Conservation (phyloP, 2,113 vertebrate genomes). For the Poecile atricapillus region DNA sequence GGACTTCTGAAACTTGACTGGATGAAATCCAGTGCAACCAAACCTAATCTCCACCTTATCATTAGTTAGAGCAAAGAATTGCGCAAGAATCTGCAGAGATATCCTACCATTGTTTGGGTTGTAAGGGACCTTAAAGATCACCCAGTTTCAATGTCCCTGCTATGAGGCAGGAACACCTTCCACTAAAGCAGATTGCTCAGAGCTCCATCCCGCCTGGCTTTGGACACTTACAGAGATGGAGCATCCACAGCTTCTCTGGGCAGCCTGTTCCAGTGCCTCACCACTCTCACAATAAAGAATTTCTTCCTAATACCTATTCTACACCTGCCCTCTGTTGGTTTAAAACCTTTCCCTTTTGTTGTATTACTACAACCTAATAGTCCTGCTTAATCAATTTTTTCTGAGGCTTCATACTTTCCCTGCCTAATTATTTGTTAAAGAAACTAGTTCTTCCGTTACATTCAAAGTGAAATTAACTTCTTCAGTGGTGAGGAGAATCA, state of each 20-base stretch:
- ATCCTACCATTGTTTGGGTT: background rate
- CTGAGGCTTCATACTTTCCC: background rate
- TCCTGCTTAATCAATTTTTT: background rate
- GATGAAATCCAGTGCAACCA: background rate
- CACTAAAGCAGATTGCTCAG: background rate
- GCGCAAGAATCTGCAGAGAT: background rate
- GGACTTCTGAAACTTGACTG: background rate
- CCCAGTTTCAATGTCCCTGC: fast-evolving
- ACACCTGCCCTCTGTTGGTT: background rate
- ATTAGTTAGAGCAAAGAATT: background rate
- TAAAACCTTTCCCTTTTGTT: background rate
- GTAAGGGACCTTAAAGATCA: background rate
- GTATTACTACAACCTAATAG: background rate
- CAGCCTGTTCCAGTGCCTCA: background rate
- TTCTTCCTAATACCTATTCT: background rate
- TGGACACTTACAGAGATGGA: background rate
- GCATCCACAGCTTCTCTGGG: background rate
- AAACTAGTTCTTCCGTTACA: background rate
- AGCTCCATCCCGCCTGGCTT: background rate
- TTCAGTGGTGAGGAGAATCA: background rate
- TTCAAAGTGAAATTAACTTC: background rate
- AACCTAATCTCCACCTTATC: background rate
- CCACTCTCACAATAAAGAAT: background rate
- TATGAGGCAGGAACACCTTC: background rate
- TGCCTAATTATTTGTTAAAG: background rate